Percentiles rank a stretch among this genome's conserved stretches.
Conservation (phyloP, 2,113 vertebrate species). For the Stomatorhinus ivindoensis region DNA sequence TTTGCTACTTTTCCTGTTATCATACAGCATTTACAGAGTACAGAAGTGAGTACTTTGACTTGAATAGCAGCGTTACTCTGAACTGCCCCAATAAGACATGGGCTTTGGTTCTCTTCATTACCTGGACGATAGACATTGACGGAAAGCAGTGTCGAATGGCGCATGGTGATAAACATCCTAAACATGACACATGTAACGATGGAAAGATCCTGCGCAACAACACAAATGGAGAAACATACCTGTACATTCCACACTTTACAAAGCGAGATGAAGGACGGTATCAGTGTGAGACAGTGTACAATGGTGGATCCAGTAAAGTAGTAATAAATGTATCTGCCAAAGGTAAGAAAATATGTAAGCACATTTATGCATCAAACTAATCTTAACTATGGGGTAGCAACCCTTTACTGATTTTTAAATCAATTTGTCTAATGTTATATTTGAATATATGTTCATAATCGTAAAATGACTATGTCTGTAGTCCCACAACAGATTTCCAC, state of each 20-base stretch:
- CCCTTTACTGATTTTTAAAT: too few species aligned
- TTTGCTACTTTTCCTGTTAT: neutral
- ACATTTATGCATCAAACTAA: too few species aligned
- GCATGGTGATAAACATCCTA: fast-evolving
- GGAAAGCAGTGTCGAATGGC: conserved; percentile 32
- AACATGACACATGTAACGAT: conserved; percentile 33
- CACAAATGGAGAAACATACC: conserved; percentile 21
- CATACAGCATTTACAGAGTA: neutral
- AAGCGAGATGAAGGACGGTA: conserved; percentile 49
- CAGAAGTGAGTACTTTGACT: neutral
- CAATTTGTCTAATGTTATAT: too few species aligned
- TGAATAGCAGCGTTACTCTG: neutral
- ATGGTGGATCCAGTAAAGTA: neutral
- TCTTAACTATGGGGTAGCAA: too few species aligned
- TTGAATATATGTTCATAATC: too few species aligned
- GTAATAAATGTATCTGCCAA: conserved; percentile 17
- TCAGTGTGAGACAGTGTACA: conserved; percentile 36
- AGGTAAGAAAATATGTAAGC: conserved; percentile 35
- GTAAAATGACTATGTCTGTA: too few species aligned
- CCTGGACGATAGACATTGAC: neutral
- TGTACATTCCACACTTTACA: conserved; percentile 52
- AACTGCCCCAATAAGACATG: neutral
- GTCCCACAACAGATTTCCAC: too few species aligned
- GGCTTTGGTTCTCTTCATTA: neutral
- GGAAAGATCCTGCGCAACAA: conserved; percentile 36